phyloP scores from a whole-genome alignment of 2,888 invertebrate species.

The Ennomos quercinarius region DNA sequence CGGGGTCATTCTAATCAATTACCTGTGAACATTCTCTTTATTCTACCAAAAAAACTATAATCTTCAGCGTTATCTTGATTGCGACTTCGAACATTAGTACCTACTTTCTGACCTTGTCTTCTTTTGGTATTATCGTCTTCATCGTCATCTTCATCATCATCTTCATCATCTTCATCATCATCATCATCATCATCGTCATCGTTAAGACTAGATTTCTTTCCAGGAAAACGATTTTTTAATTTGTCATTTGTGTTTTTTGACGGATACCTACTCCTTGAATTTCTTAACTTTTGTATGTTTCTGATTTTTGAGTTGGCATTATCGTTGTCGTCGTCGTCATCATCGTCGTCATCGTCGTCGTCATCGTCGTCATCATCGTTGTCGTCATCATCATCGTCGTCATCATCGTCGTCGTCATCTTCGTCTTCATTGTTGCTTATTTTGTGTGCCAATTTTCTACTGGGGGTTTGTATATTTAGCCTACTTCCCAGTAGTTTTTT shows the following conservation, averaged over 20 bases:
- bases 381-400: slow-evolving; percentile 70
- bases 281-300: slow-evolving; percentile 12
- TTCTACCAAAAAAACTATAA: slow-evolving; percentile 79
- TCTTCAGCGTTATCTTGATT: slow-evolving; percentile 78
- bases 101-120: slow-evolving; percentile 53
- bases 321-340: slow-evolving; percentile 48
- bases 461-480: slow-evolving; percentile 52
- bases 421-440: slow-evolving; percentile 73
- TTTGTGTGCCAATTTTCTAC: slow-evolving; percentile 39
- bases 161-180: slow-evolving; percentile 66
- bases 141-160: slow-evolving; percentile 63
- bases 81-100: slow-evolving; percentile 51
- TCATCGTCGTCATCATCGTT: slow-evolving; percentile 50
- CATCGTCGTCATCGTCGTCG: slow-evolving; percentile 60
- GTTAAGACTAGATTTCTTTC: background rate
- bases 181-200: slow-evolving; percentile 63
- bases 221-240: background rate
- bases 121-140: slow-evolving; percentile 75
- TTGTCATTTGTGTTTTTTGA: slow-evolving; percentile 1
- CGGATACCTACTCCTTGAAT: background rate
- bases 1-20: slow-evolving; percentile 72
- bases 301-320: slow-evolving; percentile 1
- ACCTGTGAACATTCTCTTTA: slow-evolving; percentile 83
- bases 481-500: slow-evolving; percentile 37
- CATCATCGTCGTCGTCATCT: slow-evolving; percentile 74